A percentile compares a stretch with the other conserved stretches of the same genome.
Conservation (phyloP, 2,888 invertebrate genomes). For the Thera britannica region DNA sequence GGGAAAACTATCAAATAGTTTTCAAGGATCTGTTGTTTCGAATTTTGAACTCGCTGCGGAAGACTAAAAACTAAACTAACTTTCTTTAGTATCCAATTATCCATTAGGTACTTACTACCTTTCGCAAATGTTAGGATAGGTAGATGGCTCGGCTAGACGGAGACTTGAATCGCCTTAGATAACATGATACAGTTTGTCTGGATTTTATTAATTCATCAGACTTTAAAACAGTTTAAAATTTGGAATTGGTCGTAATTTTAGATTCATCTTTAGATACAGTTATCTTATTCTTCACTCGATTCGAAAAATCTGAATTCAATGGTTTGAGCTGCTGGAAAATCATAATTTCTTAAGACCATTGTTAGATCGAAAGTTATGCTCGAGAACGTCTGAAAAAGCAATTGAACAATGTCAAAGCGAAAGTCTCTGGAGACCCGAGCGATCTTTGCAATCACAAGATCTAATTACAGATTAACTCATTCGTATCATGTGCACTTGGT, state of each 20-base stretch:
- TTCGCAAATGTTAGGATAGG: slow-evolving; percentile 5
- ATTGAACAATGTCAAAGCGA: slow-evolving; percentile 43
- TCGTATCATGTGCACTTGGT: slow-evolving; percentile 38
- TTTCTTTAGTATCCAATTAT: slow-evolving; percentile 14
- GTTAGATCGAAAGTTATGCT: slow-evolving; percentile 41
- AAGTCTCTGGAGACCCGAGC: slow-evolving; percentile 33
- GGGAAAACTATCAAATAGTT: neutral
- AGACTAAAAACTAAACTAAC: neutral
- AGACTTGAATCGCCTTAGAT: neutral
- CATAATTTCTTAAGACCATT: slow-evolving; percentile 40
- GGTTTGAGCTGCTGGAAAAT: slow-evolving; percentile 29
- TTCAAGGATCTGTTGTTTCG: neutral
- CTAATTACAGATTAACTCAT: slow-evolving; percentile 41
- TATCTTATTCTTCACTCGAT: neutral
- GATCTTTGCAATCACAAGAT: slow-evolving; percentile 35
- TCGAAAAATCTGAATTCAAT: slow-evolving; percentile 11
- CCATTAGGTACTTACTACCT: neutral
- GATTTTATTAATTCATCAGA: too few species aligned
- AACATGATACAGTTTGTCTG: neutral
- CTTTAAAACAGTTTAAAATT: too few species aligned
- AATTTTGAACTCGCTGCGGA: neutral
- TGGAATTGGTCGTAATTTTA: neutral
- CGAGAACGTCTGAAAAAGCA: slow-evolving; percentile 38
- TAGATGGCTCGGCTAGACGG: neutral
- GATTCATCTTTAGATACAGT: neutral